These are phyloP conservation scores for Parnassius orleans DNA, from an alignment of 2,888 invertebrate species.

Conservation along the genomic window DNA sequence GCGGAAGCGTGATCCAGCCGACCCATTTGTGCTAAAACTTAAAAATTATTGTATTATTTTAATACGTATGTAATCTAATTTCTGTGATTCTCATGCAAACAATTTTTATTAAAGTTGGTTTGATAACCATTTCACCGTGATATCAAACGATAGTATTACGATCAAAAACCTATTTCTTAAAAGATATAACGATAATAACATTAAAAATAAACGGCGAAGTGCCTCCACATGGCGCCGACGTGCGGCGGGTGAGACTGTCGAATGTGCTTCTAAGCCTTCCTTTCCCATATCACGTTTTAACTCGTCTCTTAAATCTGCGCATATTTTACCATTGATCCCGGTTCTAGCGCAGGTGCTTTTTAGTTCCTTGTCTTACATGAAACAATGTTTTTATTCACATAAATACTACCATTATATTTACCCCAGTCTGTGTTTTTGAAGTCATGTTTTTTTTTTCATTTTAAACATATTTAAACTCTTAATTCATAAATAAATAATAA, in stretches of 20 bases:
- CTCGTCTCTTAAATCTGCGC: slow-evolving; percentile 18
- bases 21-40: too few relatives aligned
- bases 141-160: not conserved
- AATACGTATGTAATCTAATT: too few relatives aligned
- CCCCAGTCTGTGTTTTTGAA: too few relatives aligned
- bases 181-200: slow-evolving; percentile 20
- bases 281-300: slow-evolving; percentile 14
- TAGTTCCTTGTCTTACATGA: not conserved
- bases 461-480: too few relatives aligned
- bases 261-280: slow-evolving; percentile 7
- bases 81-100: too few relatives aligned
- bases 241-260: not conserved
- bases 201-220: slow-evolving; percentile 10
- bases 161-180: slow-evolving; percentile 7
- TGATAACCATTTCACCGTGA: not conserved
- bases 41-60: too few relatives aligned
- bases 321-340: slow-evolving; percentile 8
- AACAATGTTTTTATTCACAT: too few relatives aligned
- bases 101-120: not conserved
- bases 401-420: too few relatives aligned
- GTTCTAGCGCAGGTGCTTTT: slow-evolving; percentile 2
- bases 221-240: not conserved
- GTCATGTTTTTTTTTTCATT: too few relatives aligned
- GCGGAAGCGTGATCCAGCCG: too few relatives aligned
- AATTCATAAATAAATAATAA: too few relatives aligned